Percentiles rank a stretch among this genome's conserved stretches.
Evolutionary conservation across 2,113 vertebrate species (phyloP).

Genomic region (Catagonus wagneri): DNA sequence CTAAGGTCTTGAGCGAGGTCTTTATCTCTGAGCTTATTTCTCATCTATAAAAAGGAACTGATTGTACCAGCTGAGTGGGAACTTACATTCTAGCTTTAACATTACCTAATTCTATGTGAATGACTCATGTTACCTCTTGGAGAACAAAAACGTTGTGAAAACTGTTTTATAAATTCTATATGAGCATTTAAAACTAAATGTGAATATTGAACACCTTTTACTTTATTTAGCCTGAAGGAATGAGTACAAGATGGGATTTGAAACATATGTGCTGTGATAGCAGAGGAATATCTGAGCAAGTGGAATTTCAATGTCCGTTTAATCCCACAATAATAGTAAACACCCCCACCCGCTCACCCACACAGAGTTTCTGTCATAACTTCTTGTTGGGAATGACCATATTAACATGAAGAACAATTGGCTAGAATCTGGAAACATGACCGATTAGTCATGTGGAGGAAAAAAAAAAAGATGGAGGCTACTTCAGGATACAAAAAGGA

Average conservation of each 20-base stretch:
- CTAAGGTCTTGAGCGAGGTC: neutral
- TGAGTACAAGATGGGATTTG: neutral
- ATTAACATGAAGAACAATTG: neutral
- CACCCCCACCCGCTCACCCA: neutral
- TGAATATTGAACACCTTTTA: neutral
- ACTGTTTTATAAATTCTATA: neutral
- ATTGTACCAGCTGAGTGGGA: neutral
- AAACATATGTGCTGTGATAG: neutral
- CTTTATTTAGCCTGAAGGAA: neutral
- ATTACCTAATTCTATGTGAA: neutral
- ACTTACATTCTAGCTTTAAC: neutral
- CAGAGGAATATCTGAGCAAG: neutral
- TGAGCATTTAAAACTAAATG: neutral
- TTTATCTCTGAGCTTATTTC: neutral
- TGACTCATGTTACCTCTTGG: neutral
- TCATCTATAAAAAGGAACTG: neutral
- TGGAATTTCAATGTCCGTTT: neutral
- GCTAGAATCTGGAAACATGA: neutral
- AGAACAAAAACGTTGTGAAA: neutral
- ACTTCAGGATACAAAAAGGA: neutral
- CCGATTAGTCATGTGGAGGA: neutral
- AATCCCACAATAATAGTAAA: rapidly evolving
- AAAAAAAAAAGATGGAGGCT: neutral
- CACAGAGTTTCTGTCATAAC: neutral
- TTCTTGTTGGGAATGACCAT: neutral